These are phyloP conservation scores for Hirundichthys speculiger DNA, from an alignment of 2,113 vertebrate genomes.

Conservation along the genomic window DNA sequence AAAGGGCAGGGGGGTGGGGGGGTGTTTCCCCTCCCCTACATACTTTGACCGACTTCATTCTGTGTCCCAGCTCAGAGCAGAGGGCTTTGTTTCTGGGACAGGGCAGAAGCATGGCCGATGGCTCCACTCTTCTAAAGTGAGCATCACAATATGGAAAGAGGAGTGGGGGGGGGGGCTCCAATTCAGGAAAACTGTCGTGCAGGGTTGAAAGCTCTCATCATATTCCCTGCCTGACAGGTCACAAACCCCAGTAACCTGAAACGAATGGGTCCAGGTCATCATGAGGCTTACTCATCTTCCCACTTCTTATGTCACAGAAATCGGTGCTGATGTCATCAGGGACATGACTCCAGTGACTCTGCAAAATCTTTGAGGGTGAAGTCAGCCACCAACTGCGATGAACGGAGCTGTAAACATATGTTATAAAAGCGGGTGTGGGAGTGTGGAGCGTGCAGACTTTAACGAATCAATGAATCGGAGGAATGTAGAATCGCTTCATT, in stretches of 20 bases:
- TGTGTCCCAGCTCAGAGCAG: slow-evolving; percentile 67
- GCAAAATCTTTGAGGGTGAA: too few relatives aligned
- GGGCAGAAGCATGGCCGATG: slow-evolving; percentile 75
- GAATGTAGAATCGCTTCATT: too few relatives aligned
- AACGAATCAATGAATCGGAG: too few relatives aligned
- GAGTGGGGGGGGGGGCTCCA: slow-evolving; percentile 32
- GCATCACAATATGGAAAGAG: slow-evolving; percentile 68
- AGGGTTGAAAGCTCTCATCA: slow-evolving; percentile 22
- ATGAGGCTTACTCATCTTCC: background rate
- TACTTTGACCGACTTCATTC: slow-evolving; percentile 78
- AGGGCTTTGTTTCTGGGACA: slow-evolving; percentile 76
- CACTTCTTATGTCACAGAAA: background rate
- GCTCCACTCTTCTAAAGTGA: slow-evolving; percentile 75
- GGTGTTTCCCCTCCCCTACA: slow-evolving; percentile 65
- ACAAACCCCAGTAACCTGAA: slow-evolving; percentile 5
- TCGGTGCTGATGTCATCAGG: background rate
- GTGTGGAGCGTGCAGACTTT: too few relatives aligned
- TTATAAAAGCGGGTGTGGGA: too few relatives aligned
- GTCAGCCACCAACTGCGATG: too few relatives aligned
- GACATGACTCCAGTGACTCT: background rate
- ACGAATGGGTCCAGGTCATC: background rate
- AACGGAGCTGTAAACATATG: too few relatives aligned
- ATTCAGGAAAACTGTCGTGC: slow-evolving; percentile 14
- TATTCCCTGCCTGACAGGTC: slow-evolving; percentile 34
- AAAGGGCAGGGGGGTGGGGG: slow-evolving; percentile 66